Base-by-base conservation (phyloP, 1,140 invertebrate species). In the Colletes latitarsis region DNA sequence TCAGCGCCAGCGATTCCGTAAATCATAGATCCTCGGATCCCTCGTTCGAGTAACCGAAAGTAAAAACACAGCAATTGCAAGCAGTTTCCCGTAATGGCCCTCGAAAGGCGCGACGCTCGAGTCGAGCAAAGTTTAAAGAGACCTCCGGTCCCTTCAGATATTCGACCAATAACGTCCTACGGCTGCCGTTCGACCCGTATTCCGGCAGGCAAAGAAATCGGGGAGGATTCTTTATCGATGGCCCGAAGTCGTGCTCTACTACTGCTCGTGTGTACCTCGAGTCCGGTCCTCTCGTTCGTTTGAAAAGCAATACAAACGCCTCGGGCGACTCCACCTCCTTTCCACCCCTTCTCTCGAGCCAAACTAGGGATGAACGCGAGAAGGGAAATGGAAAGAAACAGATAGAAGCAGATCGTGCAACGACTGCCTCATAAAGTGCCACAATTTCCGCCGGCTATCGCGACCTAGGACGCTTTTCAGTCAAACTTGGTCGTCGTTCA, bases 371-470 rank as follows among this genome's bases (percentile, higher is more conserved):
- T 49, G 49, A 12, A 68, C 67, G 76, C 68, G 66, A 83, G 70
- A 57, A 57, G 67, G 72, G 71, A 67, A 67, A 80, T 85, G 68
- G 73, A 85, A 84, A 71, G 75, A 71, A 66, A 80, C 76, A 55
- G 78, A 84, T 66, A 71, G 75, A 86, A 82, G 62, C 69, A 64
- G 43, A 80, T 80, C 69, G 76, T 55, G 72, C 83, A 70, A 19
- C 67, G 63, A 72, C 55, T 43, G 66, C 63, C 82, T 84, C 86
- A 87, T 87, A 87, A 87, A 87, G 71, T 82, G 68, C 67, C 71
- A 85, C 86, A 88, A 88, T 88, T 87, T 87, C 82, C 82, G 82
- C 55, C 73, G 30, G 68, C 69, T 63, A 83, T 67, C 43, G 74
- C 71, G 21, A 68, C 69, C 58, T 30, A 43, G 62, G 52, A 74